Percentiles rank a stretch among this genome's conserved stretches.
Conservation (phyloP, 2,888 invertebrate species). For the Blastobasis adustella region DNA sequence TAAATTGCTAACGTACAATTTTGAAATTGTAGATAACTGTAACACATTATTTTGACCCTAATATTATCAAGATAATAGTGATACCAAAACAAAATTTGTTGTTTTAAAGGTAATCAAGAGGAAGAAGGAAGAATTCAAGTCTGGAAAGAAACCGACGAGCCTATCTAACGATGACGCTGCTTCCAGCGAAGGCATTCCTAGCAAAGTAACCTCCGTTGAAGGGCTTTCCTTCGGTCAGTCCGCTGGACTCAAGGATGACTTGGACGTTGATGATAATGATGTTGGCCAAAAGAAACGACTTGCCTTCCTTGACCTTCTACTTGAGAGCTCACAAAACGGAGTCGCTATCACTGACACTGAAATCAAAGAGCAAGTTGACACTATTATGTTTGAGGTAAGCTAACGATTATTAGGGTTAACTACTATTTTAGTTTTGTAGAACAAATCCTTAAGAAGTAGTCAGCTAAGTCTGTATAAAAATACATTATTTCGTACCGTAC, state of each 20-base stretch:
- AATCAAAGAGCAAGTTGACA: slow-evolving; percentile 89
- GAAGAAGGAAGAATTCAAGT: slow-evolving; percentile 84
- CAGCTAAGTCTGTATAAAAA: too few relatives aligned
- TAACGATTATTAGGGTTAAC: background rate
- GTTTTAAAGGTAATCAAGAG: slow-evolving; percentile 75
- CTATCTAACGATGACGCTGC: slow-evolving; percentile 31
- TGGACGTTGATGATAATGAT: slow-evolving; percentile 86
- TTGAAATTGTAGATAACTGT: background rate
- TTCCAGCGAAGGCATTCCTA: slow-evolving; percentile 25
- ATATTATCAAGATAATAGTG: background rate
- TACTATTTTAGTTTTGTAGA: too few relatives aligned
- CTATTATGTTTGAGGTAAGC: slow-evolving; percentile 89
- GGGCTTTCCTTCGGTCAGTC: slow-evolving; percentile 84
- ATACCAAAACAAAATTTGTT: background rate
- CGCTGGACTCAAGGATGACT: slow-evolving; percentile 83
- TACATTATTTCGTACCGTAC: too few relatives aligned
- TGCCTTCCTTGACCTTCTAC: slow-evolving; percentile 90
- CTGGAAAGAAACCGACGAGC: slow-evolving; percentile 71
- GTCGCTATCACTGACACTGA: slow-evolving; percentile 83
- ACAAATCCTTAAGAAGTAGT: too few relatives aligned
- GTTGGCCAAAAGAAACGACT: slow-evolving; percentile 87
- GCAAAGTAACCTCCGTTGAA: slow-evolving; percentile 68
- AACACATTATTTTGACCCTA: too few relatives aligned
- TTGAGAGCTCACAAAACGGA: slow-evolving; percentile 85
- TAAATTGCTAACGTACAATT: slow-evolving; percentile 24